Evolutionary conservation across 2,888 invertebrate genomes (phyloP), one percentile per base, ranked within the genome.

Genomic region (Steromphala cineraria): DNA sequence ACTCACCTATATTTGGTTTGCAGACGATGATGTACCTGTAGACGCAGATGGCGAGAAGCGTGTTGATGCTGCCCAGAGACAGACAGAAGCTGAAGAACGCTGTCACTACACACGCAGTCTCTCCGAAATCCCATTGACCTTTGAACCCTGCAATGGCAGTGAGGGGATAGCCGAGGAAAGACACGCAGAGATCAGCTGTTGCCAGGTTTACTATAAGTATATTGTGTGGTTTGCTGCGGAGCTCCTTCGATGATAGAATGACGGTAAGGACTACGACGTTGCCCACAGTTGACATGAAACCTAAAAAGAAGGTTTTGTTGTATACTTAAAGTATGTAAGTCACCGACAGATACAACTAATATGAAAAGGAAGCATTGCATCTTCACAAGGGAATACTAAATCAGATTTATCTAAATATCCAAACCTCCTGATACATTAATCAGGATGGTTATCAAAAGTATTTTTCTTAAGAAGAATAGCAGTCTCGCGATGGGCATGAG

Each of bases 1-100:
- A 55, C 56, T 83, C 81, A 85, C 85, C 76, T 10, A 79, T 62
- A 0, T 81, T 75, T 5, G 84, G 83, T n/a, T 81, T 83, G 75
- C 85, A 85, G n/a, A 86, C 80, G 31, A 81, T 78, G 53, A 85
- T 75, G 53, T 84, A 86, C 67, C 86, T 56, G 53, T 81, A 81
- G 24, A 85, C 52, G 17, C 81, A 79, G 52, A 86, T 56, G 2
- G 78, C 76, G n/a, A 81, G 78, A 31, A 86, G 78, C 2, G 82
- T 79, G 28, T 80, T 77, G 67, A 86, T 84, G 15, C 53, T 78
- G 5, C 80, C 79, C 75, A 83, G 67, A 13, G 80, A 75, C 28
- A 82, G 53, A 24, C 78, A 67, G 46, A 83, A 84, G 31, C 83
- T 83, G 10, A 80, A 31, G 56, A 86, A 86, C 0, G 83, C 85